Evolutionary conservation across 2,888 invertebrate genomes (phyloP).

Genomic region (Apodemia zela): DNA sequence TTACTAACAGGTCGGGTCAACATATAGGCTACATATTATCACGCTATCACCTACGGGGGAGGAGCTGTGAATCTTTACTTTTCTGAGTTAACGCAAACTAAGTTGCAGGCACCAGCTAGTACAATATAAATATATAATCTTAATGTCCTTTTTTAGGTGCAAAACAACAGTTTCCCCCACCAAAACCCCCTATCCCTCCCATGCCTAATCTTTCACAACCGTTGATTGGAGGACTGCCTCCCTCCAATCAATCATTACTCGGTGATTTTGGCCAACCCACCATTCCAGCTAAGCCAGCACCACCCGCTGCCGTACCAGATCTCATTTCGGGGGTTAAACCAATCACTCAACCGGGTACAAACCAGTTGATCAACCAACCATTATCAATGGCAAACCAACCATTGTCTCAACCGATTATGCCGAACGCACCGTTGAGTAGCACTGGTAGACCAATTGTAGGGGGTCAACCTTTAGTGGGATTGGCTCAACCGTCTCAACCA

Average conservation of each 20-base stretch:
- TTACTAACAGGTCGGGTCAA: no score
- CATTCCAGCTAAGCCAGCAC: constrained; percentile 35
- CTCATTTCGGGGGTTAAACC: constrained; percentile 62
- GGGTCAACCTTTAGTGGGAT: constrained; percentile 35
- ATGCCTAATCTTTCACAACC: constrained; percentile 51
- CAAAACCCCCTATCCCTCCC: constrained; percentile 63
- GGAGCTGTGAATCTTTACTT: no score
- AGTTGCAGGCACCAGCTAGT: no score
- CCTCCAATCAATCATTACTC: constrained; percentile 44
- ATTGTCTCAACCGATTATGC: constrained; percentile 31
- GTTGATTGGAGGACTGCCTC: constrained; percentile 37
- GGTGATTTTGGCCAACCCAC: constrained; percentile 45
- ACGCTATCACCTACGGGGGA: no score
- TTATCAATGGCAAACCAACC: constrained; percentile 28
- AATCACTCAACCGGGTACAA: constrained; percentile 19
- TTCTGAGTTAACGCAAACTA: no score
- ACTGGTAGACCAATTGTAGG: constrained; percentile 35
- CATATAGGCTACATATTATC: no score
- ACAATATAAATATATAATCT: no score
- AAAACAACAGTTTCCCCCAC: constrained; percentile 58
- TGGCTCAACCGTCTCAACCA: constrained; percentile 32
- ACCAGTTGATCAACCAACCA: constrained; percentile 19
- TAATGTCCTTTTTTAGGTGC: constrained; percentile 35
- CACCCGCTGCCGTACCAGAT: constrained; percentile 51
- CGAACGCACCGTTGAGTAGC: constrained; percentile 27